Base-by-base conservation (phyloP, 1,140 invertebrate species). In the Drosophila baimaii region DNA sequence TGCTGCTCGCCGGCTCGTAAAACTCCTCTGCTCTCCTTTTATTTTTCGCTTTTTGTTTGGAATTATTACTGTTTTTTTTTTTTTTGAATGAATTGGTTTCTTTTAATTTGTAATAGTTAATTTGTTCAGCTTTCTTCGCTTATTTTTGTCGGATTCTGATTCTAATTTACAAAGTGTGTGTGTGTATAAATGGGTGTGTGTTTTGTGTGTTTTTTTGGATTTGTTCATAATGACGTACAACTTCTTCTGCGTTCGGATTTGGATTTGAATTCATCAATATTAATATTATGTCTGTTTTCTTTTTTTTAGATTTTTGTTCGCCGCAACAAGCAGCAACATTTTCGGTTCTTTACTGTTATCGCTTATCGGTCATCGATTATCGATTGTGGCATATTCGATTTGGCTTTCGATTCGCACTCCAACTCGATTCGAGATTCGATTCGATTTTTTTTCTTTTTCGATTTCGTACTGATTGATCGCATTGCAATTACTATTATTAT, bases 141-240 rank as follows among this genome's bases (percentile, higher is more conserved):
- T 58, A 52, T 23, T 58, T 31, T n/a, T 35, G 29, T 59, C 58
- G 62, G 46, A 47, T 51, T 78, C 74, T 85, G 84, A 90, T 52
- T 52, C 78, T 90, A 89, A 89, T 89, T 89, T 89, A 89, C 84
- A 89, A 89, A 78, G 84, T 85, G 82, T 85, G 44, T 73, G 68
- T 64, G 49, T 56, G 9, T 56, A 9, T 68, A 33, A 33, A 23
- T 82, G 80, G 81, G 68, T 82, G 70, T 86, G 79, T 81, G 78
- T 81, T 79, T 44, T 69, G 43, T 68, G 59, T 85, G 63, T 84
- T 17, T 81, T 74, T 52, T 52, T 52, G 51, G 51, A 52, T 52
- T 83, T 84, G 83, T 88, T 88, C 83, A 89, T 85, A 85, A 85
- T 86, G 86, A 88, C 83, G 83, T 88, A 88, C 83, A 88, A 88